phyloP scores from a whole-genome alignment of 2,113 vertebrate genomes.

The Epinephelus moara region DNA sequence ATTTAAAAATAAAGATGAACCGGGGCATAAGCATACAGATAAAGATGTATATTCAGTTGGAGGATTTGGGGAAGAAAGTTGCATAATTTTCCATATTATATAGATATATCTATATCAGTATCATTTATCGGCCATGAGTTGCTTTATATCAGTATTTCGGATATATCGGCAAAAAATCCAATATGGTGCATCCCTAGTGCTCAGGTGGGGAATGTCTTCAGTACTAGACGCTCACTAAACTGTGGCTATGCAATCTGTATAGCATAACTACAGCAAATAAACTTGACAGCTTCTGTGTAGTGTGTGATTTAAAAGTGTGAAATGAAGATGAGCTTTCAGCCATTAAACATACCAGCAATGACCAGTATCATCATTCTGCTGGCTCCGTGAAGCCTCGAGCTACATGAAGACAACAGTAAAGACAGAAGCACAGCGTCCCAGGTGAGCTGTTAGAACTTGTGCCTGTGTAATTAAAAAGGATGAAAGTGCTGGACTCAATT shows the following conservation, averaged over 20 bases:
- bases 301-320: slow-evolving; percentile 13
- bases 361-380: slow-evolving; percentile 29
- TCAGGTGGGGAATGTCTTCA: neutral
- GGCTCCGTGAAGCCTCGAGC: slow-evolving; percentile 44
- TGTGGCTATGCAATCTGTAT: neutral
- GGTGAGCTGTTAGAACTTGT: slow-evolving; percentile 62
- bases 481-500: slow-evolving; percentile 68
- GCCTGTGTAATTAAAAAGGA: slow-evolving; percentile 68
- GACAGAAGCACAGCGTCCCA: slow-evolving; percentile 54
- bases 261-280: neutral
- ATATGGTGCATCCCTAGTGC: too few species aligned
- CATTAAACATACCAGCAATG: slow-evolving; percentile 31
- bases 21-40: too few species aligned
- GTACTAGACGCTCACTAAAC: neutral
- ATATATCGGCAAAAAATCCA: too few species aligned
- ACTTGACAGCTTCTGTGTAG: neutral
- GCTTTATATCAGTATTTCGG: too few species aligned
- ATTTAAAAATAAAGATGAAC: too few species aligned
- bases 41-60: too few species aligned
- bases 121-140: too few species aligned
- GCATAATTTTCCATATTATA: too few species aligned
- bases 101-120: too few species aligned
- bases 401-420: slow-evolving; percentile 61
- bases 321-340: slow-evolving; percentile 1
- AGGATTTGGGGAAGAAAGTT: too few species aligned